Conservation (phyloP, 2,113 vertebrate genomes). For the Benitochromis conjunctus region DNA sequence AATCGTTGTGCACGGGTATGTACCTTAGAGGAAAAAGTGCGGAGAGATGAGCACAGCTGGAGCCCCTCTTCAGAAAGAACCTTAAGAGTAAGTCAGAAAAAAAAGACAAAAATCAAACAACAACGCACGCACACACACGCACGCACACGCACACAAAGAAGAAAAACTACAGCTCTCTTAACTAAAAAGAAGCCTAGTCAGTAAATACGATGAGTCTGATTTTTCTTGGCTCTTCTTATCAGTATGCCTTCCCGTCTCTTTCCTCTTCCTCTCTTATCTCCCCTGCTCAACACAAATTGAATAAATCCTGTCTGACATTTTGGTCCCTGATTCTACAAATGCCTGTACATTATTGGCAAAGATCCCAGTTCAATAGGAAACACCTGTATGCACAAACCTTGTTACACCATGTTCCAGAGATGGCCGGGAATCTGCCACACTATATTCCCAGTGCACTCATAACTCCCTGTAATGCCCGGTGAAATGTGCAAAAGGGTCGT, state of each 20-base stretch:
- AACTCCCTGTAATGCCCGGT: background rate
- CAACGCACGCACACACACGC: background rate
- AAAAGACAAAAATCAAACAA: background rate
- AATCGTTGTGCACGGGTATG: background rate
- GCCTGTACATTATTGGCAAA: constrained; percentile 16
- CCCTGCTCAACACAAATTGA: background rate
- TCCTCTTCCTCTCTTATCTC: constrained; percentile 7
- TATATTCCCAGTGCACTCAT: background rate
- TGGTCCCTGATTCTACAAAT: constrained; percentile 8
- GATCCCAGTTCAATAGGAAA: constrained; percentile 11
- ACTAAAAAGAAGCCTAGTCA: background rate
- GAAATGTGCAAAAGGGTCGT: background rate
- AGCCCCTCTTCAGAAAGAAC: constrained; percentile 89
- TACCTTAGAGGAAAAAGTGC: constrained; percentile 87
- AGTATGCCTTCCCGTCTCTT: background rate
- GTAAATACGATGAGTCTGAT: background rate
- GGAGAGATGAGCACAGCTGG: constrained; percentile 85
- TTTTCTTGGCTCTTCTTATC: background rate
- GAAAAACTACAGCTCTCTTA: background rate
- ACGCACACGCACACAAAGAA: background rate
- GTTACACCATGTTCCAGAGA: background rate
- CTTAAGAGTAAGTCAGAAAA: constrained; percentile 59
- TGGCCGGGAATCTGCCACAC: background rate
- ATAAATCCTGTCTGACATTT: constrained; percentile 35
- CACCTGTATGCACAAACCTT: background rate